Evolutionary conservation across 2,113 vertebrate genomes (phyloP).

Genomic region (Triplophysa dalaica): DNA sequence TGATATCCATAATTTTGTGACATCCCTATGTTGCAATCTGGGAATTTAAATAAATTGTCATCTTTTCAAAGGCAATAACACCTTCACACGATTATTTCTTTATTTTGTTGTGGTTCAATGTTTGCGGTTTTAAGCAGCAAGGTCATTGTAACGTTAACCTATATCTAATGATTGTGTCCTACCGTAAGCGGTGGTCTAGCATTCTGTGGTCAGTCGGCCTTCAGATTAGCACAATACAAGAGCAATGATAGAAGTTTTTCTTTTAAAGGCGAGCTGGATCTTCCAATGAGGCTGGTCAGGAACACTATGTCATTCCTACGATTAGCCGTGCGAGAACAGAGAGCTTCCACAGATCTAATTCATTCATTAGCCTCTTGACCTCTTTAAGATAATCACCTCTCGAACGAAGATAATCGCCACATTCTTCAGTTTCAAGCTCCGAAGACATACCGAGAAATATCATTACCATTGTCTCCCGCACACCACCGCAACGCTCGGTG

Average conservation of each 20-base stretch:
- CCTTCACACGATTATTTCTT: no score
- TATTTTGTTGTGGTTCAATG: slow-evolving; percentile 11
- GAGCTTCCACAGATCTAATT: slow-evolving; percentile 64
- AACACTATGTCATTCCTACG: slow-evolving; percentile 9
- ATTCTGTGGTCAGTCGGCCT: slow-evolving; percentile 40
- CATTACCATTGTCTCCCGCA: slow-evolving; percentile 54
- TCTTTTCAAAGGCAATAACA: no score
- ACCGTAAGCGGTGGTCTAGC: slow-evolving; percentile 25
- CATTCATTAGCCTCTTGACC: slow-evolving; percentile 68
- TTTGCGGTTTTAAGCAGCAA: slow-evolving; percentile 8
- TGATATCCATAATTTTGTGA: no score
- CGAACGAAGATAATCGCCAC: slow-evolving; percentile 68
- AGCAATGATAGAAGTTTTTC: slow-evolving; percentile 36
- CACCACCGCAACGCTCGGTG: slow-evolving; percentile 52
- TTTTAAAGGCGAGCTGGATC: neutral
- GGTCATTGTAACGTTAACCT: slow-evolving; percentile 17
- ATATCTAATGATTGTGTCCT: slow-evolving; percentile 13
- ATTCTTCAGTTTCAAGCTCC: slow-evolving; percentile 62
- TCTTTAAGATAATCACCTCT: slow-evolving; percentile 67
- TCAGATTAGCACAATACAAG: slow-evolving; percentile 35
- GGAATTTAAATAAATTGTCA: no score
- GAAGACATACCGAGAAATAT: slow-evolving; percentile 69
- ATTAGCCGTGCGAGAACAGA: slow-evolving; percentile 54
- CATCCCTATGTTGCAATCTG: no score
- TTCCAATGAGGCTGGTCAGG: neutral